Evolutionary conservation across 2,888 invertebrate genomes (phyloP), one percentile per base, ranked within the genome.

Genomic region (Margaritifera margaritifera): DNA sequence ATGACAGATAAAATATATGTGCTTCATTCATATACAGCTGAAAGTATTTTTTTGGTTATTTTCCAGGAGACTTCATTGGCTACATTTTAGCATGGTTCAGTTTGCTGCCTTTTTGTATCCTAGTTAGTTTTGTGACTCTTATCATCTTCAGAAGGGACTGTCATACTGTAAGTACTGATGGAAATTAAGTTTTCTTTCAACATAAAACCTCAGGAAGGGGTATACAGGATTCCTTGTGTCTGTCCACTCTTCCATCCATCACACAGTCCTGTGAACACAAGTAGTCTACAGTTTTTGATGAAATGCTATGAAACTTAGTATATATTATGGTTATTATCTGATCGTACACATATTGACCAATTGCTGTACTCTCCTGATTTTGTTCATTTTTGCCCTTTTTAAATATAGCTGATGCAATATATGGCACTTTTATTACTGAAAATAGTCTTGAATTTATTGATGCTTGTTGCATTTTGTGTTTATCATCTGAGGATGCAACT

Each of bases 141-240:
- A 95, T 97, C 84, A 90, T 96, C 78, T 96, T 96, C 90, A 92
- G 96, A 87, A 92, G 97, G 90, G 97, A 97, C 92, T 92, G 97
- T 80, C 96, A 97, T 87, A 97, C 97, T 74, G 96, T 97, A 92
- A 93, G 93, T 90, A 78, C 24, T 50, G n/a, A n/a, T n/a, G n/a
- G n/a, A n/a, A n/a, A n/a, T 50, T 15, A 57, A 22, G 42, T 15
- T 22, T 62, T n/a, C 24, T 50, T 27, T 20, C 6, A 18, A 18
- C 25, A 27, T 61, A 4, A 27, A 61, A 18, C 1, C 1, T 22
- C 0, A 6, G 18, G 51, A 51, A 5, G 18, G 4, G n/a, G 22
- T 4, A 50, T 4, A 24, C 5, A 25, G 31, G 50, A 61, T 20
- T 15, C 15, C 2, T 42, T 42, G 42, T 31, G 31, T 31, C 31